Base-by-base conservation (phyloP, 2,888 invertebrate species). In the Carabus problematicus region DNA sequence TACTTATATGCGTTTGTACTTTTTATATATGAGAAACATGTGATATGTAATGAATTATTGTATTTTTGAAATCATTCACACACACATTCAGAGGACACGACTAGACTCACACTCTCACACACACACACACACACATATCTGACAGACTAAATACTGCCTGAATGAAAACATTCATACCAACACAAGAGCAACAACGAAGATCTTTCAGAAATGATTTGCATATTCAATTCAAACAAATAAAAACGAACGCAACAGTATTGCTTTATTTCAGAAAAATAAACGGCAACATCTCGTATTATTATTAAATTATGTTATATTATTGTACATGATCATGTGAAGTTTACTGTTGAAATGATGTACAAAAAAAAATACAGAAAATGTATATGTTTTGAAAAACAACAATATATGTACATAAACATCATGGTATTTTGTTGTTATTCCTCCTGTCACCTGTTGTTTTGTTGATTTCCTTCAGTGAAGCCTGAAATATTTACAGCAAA, bases 371-470 rank as follows among this genome's bases (percentile, higher is more conserved):
- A 69, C 55, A 69, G 47, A 68, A 69, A 69, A 69, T 62, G 69
- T 69, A 58, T 66, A 69, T 69, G 69, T 69, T 69, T 69, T 69
- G 62, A 69, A 69, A 14, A 69, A 18, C 55, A 55, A 69, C 61
- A 68, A 69, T 69, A 69, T 69, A 69, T 69, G 69, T 69, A 69
- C 61, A 69, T 69, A 69, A 69, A 69, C 62, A 69, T 56, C 61
- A 29, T 16, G 14, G 8, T 14, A 9, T 52, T 16, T 14, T 52
- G 29, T 56, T 41, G 83, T 43, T 40, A 14, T 42, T 64, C 41
- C 39, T n/a, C 11, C 39, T 59, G 40, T 55, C n/a, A 55, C 8
- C 19, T 18, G 19, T 11, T 55, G n/a, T 18, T 68, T 52, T 60
- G 16, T 42, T 39, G 29, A 45, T 47, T 58, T 64, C 64, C 39